Evolutionary conservation across 2,797 vertebrate species (phyloP).

Genomic region (Pseudotriccus pelzelni): DNA sequence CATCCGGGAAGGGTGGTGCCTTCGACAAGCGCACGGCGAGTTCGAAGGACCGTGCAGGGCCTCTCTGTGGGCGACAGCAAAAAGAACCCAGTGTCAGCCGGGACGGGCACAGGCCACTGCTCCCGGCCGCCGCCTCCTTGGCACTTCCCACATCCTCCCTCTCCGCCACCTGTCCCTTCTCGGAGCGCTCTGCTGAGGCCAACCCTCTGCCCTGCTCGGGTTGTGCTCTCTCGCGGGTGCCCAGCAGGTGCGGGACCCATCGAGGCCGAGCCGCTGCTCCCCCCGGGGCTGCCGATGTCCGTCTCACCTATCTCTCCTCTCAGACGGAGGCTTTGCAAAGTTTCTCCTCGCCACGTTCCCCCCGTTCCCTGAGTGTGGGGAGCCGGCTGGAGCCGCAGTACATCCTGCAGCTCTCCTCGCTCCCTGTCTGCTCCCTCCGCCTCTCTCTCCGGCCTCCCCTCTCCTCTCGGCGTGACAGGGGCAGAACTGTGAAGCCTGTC

Average conservation of each 20-base stretch:
- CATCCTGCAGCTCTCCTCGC: neutral
- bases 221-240: neutral
- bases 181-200: neutral
- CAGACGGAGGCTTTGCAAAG: neutral
- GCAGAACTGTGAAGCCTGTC: neutral
- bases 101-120: neutral
- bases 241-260: neutral
- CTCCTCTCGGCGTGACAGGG: neutral
- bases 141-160: neutral
- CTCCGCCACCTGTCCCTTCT: neutral
- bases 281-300: neutral
- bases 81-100: rapidly evolving
- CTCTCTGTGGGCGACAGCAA: rapidly evolving
- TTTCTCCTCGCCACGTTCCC: neutral
- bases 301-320: neutral
- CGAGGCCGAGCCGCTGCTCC: neutral
- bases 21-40: too few relatives aligned
- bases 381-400: neutral
- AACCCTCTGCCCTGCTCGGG: neutral
- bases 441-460: too few relatives aligned
- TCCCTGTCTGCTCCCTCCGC: neutral
- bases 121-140: neutral
- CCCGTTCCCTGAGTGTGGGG: neutral
- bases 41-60: neutral
- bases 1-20: neutral